Conservation (phyloP, 2,797 vertebrate species). For the Moxostoma hubbsi region DNA sequence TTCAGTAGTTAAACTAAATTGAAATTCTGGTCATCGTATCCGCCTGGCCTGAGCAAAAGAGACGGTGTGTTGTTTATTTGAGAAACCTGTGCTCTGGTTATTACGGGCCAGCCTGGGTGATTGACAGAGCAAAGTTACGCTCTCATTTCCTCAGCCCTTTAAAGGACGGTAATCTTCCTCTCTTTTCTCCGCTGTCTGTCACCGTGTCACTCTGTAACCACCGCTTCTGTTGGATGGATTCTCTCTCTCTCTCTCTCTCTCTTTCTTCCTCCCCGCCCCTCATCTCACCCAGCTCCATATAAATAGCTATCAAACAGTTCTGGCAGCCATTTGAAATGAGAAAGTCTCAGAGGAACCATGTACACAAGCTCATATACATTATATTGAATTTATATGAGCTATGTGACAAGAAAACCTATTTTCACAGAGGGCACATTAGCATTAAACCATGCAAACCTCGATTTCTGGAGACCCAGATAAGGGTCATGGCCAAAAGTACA, state of each 20-base stretch:
- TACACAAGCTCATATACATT: constrained; percentile 56
- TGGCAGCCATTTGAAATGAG: constrained; percentile 58
- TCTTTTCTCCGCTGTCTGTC: constrained; percentile 55
- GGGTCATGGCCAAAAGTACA: too few relatives aligned
- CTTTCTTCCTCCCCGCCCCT: constrained; percentile 38
- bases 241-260: constrained; percentile 27
- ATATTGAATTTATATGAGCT: constrained; percentile 59
- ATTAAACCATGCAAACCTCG: background rate
- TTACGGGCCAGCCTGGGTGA: constrained; percentile 46
- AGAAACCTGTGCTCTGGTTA: constrained; percentile 50
- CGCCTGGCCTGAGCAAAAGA: constrained; percentile 38
- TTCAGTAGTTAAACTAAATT: constrained; percentile 1
- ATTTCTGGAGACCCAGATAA: background rate
- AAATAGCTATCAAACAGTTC: constrained; percentile 67
- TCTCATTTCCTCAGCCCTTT: constrained; percentile 54
- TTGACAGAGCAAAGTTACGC: constrained; percentile 54
- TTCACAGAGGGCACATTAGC: constrained; percentile 40
- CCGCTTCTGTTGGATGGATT: constrained; percentile 38
- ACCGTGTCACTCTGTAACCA: constrained; percentile 46
- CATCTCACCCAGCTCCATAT: constrained; percentile 50
- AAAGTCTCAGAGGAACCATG: constrained; percentile 51
- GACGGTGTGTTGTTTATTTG: constrained; percentile 47
- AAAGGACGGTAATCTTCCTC: constrained; percentile 56
- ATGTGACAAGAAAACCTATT: constrained; percentile 51
- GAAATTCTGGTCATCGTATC: constrained; percentile 53